Evolutionary conservation across 2,113 vertebrate species (phyloP), one percentile per base, ranked within the genome.

Genomic region (Tragelaphus imberbis): DNA sequence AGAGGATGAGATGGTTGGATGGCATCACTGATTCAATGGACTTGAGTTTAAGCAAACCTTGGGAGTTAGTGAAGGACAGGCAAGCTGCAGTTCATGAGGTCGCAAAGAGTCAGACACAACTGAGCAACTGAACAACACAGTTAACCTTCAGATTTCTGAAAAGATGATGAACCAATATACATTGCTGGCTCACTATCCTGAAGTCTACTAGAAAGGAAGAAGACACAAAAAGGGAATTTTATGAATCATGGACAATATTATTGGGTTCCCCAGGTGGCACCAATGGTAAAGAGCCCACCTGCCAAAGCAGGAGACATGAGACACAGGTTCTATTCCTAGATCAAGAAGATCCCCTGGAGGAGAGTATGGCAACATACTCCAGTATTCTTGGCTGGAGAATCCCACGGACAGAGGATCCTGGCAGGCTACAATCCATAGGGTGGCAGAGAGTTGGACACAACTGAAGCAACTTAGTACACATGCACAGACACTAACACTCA

Each of bases 91-190:
- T 71, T n/a, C 68, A 40, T 23, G n/a, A 11, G 9, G 19, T 71
- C 19, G 0, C 68, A 71, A 71, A 71, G n/a, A 71, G n/a, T 71
- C 68, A 71, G 68, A 71, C 10, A 40, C n/a, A 71, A 71, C n/a
- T 71, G 68, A 23, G n/a, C 68, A 40, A 40, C 5, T 71, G 19
- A 40, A 71, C 68, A 71, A 71, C 9, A 71, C 68, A 40, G 33
- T 91, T 79, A 80, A 47, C 25, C 12, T 82, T 95, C 16, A 80
- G 33, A 58, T 53, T 96, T 95, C 44, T 95, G 61, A 65, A 89
- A 94, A 51, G 53, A 47, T 13, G 13, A 65, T 47, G 23, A 91
- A 30, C 17, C 3, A 84, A 23, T 13, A 58, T 7, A 84, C 5
- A 51, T 2, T 77, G 2, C 27, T 81, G n/a, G 53, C 15, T 80